phyloP scores from a whole-genome alignment of 2,113 vertebrate species.

The Puffinus mauretanicus region DNA sequence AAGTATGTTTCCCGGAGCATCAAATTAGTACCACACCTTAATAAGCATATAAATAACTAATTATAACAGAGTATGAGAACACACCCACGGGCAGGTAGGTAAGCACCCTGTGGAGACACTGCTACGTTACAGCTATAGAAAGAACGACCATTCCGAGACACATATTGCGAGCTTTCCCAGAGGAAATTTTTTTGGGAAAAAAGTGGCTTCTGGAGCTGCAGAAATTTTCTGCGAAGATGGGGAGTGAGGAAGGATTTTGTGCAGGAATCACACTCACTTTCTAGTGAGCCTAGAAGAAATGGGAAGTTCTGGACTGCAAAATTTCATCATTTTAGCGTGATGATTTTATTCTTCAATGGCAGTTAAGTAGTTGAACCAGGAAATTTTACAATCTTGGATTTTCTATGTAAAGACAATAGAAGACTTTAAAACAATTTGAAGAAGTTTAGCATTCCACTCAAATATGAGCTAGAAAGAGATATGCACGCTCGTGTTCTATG shows the following conservation, averaged over 20 bases:
- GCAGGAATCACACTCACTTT: neutral
- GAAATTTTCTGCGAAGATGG: neutral
- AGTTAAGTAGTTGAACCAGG: neutral
- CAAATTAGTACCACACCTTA: neutral
- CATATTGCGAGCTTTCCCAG: too few relatives aligned
- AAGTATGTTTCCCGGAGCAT: too few relatives aligned
- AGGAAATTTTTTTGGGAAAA: too few relatives aligned
- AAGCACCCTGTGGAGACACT: neutral
- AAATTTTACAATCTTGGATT: neutral
- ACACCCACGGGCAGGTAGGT: neutral
- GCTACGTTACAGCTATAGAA: neutral
- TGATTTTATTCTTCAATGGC: neutral
- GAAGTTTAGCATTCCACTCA: neutral
- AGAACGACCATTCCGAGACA: neutral
- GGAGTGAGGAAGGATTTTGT: neutral
- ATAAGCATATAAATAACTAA: neutral
- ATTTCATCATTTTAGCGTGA: too few relatives aligned
- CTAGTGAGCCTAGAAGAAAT: neutral
- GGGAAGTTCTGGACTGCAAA: neutral
- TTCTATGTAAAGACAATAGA: neutral
- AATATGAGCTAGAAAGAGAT: neutral
- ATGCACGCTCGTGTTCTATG: rapidly evolving
- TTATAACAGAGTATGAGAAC: neutral
- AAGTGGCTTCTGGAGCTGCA: neutral
- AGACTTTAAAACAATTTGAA: neutral